These are phyloP conservation scores for Clarias batrachus DNA, from an alignment of 2,113 vertebrate species.

Conservation along the genomic window DNA sequence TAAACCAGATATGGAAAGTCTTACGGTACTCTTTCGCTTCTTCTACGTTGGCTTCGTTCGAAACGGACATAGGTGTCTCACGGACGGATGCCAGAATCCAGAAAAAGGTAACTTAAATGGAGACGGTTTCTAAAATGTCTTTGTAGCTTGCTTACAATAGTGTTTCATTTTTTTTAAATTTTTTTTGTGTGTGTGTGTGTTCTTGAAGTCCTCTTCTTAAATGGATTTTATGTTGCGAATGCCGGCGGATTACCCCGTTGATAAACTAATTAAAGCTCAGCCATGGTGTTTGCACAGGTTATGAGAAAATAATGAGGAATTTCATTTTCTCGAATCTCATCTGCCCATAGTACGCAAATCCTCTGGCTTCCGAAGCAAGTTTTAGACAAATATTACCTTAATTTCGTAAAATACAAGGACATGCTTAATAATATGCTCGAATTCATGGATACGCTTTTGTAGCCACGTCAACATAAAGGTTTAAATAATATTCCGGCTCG, in stretches of 20 bases:
- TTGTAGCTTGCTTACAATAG: not conserved
- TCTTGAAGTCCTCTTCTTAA: not conserved
- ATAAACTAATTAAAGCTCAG: slow-evolving; percentile 33
- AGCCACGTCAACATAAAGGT: not conserved
- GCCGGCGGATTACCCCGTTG: slow-evolving; percentile 8
- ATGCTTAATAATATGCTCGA: not conserved
- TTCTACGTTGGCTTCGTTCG: slow-evolving; percentile 61
- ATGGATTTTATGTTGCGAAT: not conserved
- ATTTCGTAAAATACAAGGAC: not conserved
- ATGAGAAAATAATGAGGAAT: slow-evolving; percentile 40
- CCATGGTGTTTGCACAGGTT: slow-evolving; percentile 35
- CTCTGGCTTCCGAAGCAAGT: not conserved
- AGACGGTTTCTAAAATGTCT: not conserved
- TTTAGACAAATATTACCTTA: not conserved
- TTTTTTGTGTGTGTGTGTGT: not conserved
- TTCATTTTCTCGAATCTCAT: slow-evolving; percentile 25
- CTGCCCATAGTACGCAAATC: slow-evolving; percentile 34
- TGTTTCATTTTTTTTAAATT: too few relatives aligned
- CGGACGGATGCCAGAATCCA: slow-evolving; percentile 27
- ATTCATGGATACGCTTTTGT: not conserved
- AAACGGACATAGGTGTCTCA: slow-evolving; percentile 57
- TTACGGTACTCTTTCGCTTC: slow-evolving; percentile 58
- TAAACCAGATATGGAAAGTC: slow-evolving; percentile 53
- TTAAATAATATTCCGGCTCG: not conserved
- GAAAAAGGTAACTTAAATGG: slow-evolving; percentile 56